Evolutionary conservation across 1,140 invertebrate species (phyloP), one percentile per base, ranked within the genome.

Genomic region (Megalonaias nervosa): DNA sequence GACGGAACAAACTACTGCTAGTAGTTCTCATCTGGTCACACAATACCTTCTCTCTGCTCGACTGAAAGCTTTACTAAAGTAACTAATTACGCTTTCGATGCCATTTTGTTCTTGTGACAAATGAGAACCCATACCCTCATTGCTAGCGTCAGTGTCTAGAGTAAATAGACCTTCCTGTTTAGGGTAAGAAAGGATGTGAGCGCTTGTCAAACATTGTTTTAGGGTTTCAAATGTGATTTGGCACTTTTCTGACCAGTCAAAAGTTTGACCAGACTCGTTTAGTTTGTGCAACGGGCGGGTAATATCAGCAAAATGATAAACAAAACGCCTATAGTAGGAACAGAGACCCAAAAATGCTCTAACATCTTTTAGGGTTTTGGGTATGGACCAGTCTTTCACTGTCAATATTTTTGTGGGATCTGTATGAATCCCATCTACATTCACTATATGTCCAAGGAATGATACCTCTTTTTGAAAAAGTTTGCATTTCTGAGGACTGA

Each of bases 81-180:
- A 74, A 17, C 26, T 55, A 9, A 74, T 62, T 3, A 74, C 71
- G 56, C 56, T 74, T 74, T 74, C 71, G 9, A 21, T 2, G 2
- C 61, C 61, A 57, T 66, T 13, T 23, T 72, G 71, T 21, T 62
- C 62, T 67, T 74, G 61, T 16, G 61, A 74, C 9, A 67, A 23
- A 17, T 67, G 57, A 23, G 0, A 38, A 23, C 13, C 48, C 1
- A 74, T 26, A 13, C 38, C 71, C 57, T 66, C 15, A n/a, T 65
- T 64, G 2, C 23, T 48, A 0, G 71, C 79, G 61, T 81, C 79
- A 55, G 71, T 74, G 23, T 81, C 75, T 16, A 77, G 58, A 21
- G n/a, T n/a, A 60, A 21, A 81, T 6, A 48, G 14, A 17, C 61
- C 15, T n/a, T 71, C 21, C 31, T 57, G 55, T n/a, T 77, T 56